Base-by-base conservation (phyloP, 2,113 vertebrate genomes). In the Leucoraja erinaceus region DNA sequence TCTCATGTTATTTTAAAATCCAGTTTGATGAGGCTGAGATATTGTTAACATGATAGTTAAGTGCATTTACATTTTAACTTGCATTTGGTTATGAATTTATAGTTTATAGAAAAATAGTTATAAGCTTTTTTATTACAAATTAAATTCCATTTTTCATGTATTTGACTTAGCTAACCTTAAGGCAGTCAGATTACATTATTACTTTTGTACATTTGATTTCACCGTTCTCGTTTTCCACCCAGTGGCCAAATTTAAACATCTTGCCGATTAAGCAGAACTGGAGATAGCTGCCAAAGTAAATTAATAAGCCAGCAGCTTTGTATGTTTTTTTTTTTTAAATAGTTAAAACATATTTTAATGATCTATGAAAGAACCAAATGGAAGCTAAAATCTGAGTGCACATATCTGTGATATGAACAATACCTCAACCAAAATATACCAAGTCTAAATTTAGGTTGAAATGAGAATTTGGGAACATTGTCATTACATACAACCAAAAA, bases 221-320 rank as follows among this genome's bases (percentile, higher is more conserved):
- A 59, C 84, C 1, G 9, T n/a, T 22, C 61, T 31, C 59, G 63
- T 31, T 88, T 88, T 88, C 84, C 25, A 63, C 56, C 84, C 84
- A 88, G 84, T 63, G 25, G 14, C 28, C 84, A 88, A 88, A 88
- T 88, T 88, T 63, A 88, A 88, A 88, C 84, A 63, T 56, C n/a
- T 59, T 63, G n/a, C 84, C 14, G n/a, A 16, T 88, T 61, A 88
- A 88, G 25, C 25, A 31, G 59, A 88, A 88, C 61, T 88, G 84
- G 83, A 66, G 84, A 88, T 31, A 10, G 59, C 59, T 66, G 84
- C 59, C 84, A 88, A 88, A 63, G 12, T 14, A 88, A 86, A 88
- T 88, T 88, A 63, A 14, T 63, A 88, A 88, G n/a, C 14, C 59
- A 88, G 84, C 59, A 88, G 59, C 84, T 66, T 68, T 16, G 16